A percentile compares a stretch with the other conserved stretches of the same genome.
phyloP scores from a whole-genome alignment of 2,797 vertebrate genomes.

The Pangasius mekongensis region DNA sequence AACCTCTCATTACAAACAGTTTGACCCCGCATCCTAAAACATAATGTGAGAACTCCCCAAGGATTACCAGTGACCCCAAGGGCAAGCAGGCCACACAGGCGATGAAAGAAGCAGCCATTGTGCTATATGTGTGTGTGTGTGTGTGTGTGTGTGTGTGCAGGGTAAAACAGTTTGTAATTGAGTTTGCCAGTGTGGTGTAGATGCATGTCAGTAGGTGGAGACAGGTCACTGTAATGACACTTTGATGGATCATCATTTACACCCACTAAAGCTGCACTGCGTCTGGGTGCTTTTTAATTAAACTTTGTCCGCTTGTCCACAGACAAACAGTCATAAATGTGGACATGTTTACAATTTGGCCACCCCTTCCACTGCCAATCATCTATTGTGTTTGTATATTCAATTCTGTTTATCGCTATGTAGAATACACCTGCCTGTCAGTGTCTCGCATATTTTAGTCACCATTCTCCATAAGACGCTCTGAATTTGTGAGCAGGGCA shows the following conservation, averaged over 20 bases:
- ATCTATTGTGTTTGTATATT: slow-evolving; percentile 51
- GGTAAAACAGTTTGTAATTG: slow-evolving; percentile 32
- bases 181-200: slow-evolving; percentile 48
- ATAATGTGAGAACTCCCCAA: slow-evolving; percentile 83
- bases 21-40: slow-evolving; percentile 80
- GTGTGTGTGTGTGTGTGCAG: slow-evolving; percentile 7
- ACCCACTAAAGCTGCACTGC: slow-evolving; percentile 76
- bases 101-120: slow-evolving; percentile 78
- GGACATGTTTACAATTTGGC: slow-evolving; percentile 77
- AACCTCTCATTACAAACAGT: slow-evolving; percentile 83
- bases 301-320: slow-evolving; percentile 78
- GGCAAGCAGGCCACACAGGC: slow-evolving; percentile 68
- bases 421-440: not conserved
- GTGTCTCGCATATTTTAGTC: not conserved
- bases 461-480: not conserved
- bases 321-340: slow-evolving; percentile 72
- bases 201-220: slow-evolving; percentile 81
- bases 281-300: slow-evolving; percentile 83
- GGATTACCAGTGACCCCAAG: slow-evolving; percentile 80
- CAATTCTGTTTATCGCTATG: slow-evolving; percentile 6
- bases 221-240: slow-evolving; percentile 82
- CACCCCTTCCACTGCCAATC: slow-evolving; percentile 70
- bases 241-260: slow-evolving; percentile 84
- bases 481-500: slow-evolving; percentile 14
- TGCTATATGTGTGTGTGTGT: slow-evolving; percentile 63